These are phyloP conservation scores for Lepus townsendii DNA, from an alignment of 2,797 vertebrate species.

Conservation along the genomic window DNA sequence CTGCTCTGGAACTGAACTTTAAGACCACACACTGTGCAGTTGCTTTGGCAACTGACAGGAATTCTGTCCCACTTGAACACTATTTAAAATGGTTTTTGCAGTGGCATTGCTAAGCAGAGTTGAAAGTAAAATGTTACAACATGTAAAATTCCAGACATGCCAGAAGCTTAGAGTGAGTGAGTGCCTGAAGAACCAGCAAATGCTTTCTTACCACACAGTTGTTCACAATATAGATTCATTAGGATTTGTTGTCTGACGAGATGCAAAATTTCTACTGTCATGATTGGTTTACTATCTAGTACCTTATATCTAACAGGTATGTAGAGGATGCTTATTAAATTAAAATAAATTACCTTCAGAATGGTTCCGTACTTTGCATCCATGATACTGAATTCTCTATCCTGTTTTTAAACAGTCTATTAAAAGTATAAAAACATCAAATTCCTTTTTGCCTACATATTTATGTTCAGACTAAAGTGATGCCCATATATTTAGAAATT, in stretches of 20 bases:
- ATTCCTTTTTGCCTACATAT: conserved; percentile 32
- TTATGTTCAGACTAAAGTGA: conserved; percentile 48
- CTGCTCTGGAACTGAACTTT: conserved; percentile 47
- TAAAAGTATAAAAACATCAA: conserved; percentile 45
- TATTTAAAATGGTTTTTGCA: conserved; percentile 34
- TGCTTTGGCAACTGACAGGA: conserved; percentile 38
- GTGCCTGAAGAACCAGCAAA: neutral
- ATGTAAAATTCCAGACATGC: neutral
- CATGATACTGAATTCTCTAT: neutral
- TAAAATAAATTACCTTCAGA: conserved; percentile 56
- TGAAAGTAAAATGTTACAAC: conserved; percentile 34
- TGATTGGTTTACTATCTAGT: neutral
- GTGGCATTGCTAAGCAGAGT: neutral
- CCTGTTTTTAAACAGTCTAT: conserved; percentile 39
- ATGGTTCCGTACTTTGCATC: neutral
- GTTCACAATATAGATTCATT: neutral
- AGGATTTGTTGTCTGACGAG: neutral
- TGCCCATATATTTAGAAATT: conserved; percentile 23
- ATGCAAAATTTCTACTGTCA: neutral
- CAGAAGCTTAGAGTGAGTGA: neutral
- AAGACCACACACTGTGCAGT: conserved; percentile 29
- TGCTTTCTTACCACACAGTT: neutral
- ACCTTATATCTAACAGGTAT: neutral
- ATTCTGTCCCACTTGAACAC: conserved; percentile 1
- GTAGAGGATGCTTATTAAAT: conserved; percentile 10